These are phyloP conservation scores for Eilema griseolum DNA, from an alignment of 2,888 invertebrate genomes.

Conservation along the genomic window DNA sequence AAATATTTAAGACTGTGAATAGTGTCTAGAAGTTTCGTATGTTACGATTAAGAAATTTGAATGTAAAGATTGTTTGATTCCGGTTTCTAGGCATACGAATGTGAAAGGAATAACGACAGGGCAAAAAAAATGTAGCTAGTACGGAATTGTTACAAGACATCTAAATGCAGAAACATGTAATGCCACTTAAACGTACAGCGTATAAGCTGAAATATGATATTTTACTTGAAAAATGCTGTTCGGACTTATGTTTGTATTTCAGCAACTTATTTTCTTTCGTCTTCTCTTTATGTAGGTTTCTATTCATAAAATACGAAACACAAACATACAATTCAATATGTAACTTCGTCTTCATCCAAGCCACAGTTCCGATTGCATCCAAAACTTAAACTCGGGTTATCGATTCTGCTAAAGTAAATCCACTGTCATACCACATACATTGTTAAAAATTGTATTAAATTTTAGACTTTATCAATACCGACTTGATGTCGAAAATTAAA, in stretches of 20 bases:
- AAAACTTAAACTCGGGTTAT: too few relatives aligned
- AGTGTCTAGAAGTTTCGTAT: neutral
- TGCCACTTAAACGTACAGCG: neutral
- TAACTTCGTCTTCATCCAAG: too few relatives aligned
- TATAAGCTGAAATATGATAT: too few relatives aligned
- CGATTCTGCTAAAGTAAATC: too few relatives aligned
- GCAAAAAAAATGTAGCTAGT: neutral
- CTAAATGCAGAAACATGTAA: neutral
- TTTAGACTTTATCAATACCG: too few relatives aligned
- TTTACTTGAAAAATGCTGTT: neutral
- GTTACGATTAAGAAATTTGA: neutral
- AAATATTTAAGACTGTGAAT: neutral
- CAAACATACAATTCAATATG: too few relatives aligned
- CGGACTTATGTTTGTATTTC: too few relatives aligned
- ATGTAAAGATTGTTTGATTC: neutral
- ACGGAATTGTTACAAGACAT: neutral
- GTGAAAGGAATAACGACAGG: neutral
- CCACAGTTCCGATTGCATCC: neutral
- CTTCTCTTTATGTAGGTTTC: neutral
- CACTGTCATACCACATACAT: too few relatives aligned
- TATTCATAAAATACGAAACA: neutral
- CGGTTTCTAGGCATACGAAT: neutral
- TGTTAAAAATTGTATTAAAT: too few relatives aligned
- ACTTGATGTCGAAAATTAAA: too few relatives aligned
- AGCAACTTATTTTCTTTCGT: neutral